A percentile compares a stretch with the other conserved stretches of the same genome.
phyloP scores from a whole-genome alignment of 1,140 invertebrate genomes.

The Diachasma alloeum region DNA sequence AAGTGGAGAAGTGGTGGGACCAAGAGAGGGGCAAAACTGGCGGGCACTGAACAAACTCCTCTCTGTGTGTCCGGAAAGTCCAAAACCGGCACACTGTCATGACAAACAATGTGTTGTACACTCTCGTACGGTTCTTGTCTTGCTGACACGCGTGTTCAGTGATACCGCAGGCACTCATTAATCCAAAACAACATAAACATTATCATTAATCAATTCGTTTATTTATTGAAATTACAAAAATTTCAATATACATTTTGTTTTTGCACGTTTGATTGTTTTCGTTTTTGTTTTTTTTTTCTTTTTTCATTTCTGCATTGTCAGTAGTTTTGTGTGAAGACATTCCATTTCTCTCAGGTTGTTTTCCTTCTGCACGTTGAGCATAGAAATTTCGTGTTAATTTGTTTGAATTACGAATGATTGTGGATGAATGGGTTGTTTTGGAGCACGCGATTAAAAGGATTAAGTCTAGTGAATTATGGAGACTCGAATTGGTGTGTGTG shows the following conservation, averaged over 20 bases:
- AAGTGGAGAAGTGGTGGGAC: constrained; percentile 11
- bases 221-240: not conserved
- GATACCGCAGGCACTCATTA: not conserved
- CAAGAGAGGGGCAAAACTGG: constrained; percentile 28
- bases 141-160: not conserved
- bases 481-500: constrained; percentile 24
- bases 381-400: not conserved
- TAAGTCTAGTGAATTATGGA: constrained; percentile 32
- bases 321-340: too few relatives aligned
- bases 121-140: constrained; percentile 47
- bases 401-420: constrained; percentile 12
- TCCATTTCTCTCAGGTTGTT: not conserved
- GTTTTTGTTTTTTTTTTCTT: too few relatives aligned
- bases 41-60: constrained; percentile 2
- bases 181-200: not conserved
- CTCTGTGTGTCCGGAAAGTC: constrained; percentile 4
- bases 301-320: too few relatives aligned
- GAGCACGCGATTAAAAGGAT: constrained; percentile 26
- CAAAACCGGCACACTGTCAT: constrained; percentile 21
- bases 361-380: not conserved
- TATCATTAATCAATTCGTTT: not conserved
- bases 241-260: too few relatives aligned
- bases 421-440: constrained; percentile 25
- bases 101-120: constrained; percentile 53
- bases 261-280: too few relatives aligned